phyloP scores from a whole-genome alignment of 64 coral and sea anemone species.

The Orbicella faveolata region DNA sequence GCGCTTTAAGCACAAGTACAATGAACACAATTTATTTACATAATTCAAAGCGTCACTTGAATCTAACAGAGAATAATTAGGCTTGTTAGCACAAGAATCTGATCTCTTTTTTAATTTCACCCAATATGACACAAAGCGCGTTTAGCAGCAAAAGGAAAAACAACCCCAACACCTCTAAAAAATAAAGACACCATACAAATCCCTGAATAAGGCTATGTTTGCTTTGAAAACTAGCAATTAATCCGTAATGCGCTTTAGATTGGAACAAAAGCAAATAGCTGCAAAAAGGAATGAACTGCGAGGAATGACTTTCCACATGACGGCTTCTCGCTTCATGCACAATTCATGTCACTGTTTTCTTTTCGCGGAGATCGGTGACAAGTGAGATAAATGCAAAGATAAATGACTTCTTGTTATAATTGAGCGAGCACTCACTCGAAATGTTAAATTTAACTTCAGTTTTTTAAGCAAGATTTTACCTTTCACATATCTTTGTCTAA shows the following conservation, averaged over 20 bases:
- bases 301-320: background rate
- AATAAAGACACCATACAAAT: background rate
- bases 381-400: background rate
- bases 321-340: background rate
- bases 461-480: background rate
- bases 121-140: background rate
- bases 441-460: background rate
- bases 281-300: background rate
- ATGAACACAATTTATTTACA: background rate
- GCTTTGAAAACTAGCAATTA: conserved; percentile 34
- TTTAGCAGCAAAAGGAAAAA: background rate
- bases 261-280: background rate
- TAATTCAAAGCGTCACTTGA: conserved; percentile 7
- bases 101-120: background rate
- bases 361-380: background rate
- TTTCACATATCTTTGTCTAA: no score
- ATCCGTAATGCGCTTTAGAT: conserved; percentile 26
- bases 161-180: background rate
- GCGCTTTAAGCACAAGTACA: background rate
- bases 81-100: background rate
- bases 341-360: background rate
- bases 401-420: background rate
- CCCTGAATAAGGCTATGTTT: background rate
- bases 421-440: background rate
- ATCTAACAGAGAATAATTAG: conserved; percentile 5